Evolutionary conservation across 2,113 vertebrate genomes (phyloP).

Genomic region (Loxodonta africana): DNA sequence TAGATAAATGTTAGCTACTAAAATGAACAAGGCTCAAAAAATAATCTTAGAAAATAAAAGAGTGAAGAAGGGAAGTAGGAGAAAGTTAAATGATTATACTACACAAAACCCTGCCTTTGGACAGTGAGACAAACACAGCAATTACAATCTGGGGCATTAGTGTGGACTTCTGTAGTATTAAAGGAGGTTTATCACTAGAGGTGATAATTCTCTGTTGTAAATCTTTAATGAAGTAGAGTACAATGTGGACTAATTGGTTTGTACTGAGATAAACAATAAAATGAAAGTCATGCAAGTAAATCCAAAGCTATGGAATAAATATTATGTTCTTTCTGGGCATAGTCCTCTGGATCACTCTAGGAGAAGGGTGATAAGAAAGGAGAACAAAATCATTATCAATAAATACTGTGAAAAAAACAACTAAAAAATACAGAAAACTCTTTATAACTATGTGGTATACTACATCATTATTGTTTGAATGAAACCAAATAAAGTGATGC

Average conservation of each 20-base stretch:
- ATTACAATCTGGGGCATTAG: neutral
- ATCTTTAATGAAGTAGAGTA: neutral
- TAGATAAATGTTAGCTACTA: neutral
- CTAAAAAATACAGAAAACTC: neutral
- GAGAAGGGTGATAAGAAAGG: neutral
- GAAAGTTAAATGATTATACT: neutral
- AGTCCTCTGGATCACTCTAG: neutral
- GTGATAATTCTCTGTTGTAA: neutral
- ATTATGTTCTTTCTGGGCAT: neutral
- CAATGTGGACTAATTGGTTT: neutral
- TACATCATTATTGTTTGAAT: neutral
- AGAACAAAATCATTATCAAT: neutral
- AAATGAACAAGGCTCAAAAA: neutral
- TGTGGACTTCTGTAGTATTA: neutral
- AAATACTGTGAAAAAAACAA: conserved; percentile 23
- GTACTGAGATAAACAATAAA: conserved; percentile 8
- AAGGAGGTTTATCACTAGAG: neutral
- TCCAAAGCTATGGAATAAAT: neutral
- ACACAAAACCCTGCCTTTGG: neutral
- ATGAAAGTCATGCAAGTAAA: neutral
- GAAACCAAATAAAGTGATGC: neutral
- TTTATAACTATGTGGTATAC: neutral
- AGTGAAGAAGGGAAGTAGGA: neutral
- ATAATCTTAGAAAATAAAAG: neutral
- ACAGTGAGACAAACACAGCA: neutral